phyloP scores from a whole-genome alignment of 2,888 invertebrate species.

The Drosophila mayaguana region DNA sequence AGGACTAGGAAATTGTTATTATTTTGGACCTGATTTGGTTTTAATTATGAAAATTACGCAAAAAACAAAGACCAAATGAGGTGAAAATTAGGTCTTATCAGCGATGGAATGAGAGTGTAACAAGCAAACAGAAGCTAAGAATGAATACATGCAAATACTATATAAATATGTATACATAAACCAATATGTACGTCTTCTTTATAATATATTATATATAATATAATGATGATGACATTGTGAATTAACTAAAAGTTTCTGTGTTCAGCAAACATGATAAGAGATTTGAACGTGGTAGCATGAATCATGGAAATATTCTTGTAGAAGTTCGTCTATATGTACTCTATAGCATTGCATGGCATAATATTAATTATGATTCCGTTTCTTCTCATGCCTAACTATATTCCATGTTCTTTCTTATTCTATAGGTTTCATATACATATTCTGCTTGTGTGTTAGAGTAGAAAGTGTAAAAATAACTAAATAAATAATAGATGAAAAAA shows the following conservation, averaged over 20 bases:
- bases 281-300: neutral
- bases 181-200: neutral
- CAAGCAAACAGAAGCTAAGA: neutral
- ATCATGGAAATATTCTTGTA: neutral
- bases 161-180: conserved; percentile 1
- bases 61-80: conserved; percentile 32
- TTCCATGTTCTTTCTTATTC: too few relatives aligned
- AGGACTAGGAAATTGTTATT: conserved; percentile 41
- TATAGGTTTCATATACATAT: too few relatives aligned
- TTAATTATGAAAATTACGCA: conserved; percentile 60
- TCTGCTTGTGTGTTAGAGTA: too few relatives aligned
- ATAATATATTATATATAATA: too few relatives aligned
- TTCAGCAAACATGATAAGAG: neutral
- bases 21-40: conserved; percentile 73
- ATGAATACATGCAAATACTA: neutral
- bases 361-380: too few relatives aligned
- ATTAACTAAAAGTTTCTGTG: neutral
- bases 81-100: conserved; percentile 52
- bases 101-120: conserved; percentile 11
- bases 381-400: too few relatives aligned
- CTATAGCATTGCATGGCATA: too few relatives aligned
- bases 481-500: too few relatives aligned
- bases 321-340: too few relatives aligned
- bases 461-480: too few relatives aligned
- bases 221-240: conserved; percentile 35